Percentiles rank a stretch among this genome's conserved stretches.
Evolutionary conservation across 2,797 vertebrate species (phyloP).

Genomic region (Chelidonichthys spinosus): DNA sequence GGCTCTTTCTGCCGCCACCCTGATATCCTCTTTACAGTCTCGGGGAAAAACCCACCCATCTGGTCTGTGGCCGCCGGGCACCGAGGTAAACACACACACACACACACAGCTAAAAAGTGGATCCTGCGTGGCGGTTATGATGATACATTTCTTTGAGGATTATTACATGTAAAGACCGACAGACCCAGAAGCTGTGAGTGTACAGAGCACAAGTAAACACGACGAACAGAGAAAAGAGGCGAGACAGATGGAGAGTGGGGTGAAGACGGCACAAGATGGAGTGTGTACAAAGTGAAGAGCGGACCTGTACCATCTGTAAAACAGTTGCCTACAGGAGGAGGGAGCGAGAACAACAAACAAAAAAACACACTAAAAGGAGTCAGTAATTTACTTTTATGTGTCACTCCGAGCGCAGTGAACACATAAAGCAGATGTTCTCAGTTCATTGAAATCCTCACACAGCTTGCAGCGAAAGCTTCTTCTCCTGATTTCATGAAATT

Average conservation of each 20-base stretch:
- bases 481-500: not conserved
- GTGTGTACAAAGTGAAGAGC: slow-evolving; percentile 62
- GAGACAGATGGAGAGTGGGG: slow-evolving; percentile 79
- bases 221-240: slow-evolving; percentile 37
- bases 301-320: slow-evolving; percentile 79
- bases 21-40: slow-evolving; percentile 49
- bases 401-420: not conserved
- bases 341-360: slow-evolving; percentile 28
- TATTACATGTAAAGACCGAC: slow-evolving; percentile 46
- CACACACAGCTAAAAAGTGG: slow-evolving; percentile 18
- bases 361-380: slow-evolving; percentile 19
- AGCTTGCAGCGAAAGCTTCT: slow-evolving; percentile 18
- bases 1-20: slow-evolving; percentile 23
- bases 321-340: slow-evolving; percentile 49
- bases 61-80: slow-evolving; percentile 42
- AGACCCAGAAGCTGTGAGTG: slow-evolving; percentile 65
- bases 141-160: slow-evolving; percentile 56
- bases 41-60: slow-evolving; percentile 52
- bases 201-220: slow-evolving; percentile 62
- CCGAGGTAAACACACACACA: slow-evolving; percentile 63
- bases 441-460: slow-evolving; percentile 32
- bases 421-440: slow-evolving; percentile 44
- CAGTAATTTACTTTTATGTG: slow-evolving; percentile 39
- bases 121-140: slow-evolving; percentile 20
- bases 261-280: slow-evolving; percentile 66